phyloP scores from a whole-genome alignment of 64 coral and sea anemone genomes.

The Actinia tenebrosa region DNA sequence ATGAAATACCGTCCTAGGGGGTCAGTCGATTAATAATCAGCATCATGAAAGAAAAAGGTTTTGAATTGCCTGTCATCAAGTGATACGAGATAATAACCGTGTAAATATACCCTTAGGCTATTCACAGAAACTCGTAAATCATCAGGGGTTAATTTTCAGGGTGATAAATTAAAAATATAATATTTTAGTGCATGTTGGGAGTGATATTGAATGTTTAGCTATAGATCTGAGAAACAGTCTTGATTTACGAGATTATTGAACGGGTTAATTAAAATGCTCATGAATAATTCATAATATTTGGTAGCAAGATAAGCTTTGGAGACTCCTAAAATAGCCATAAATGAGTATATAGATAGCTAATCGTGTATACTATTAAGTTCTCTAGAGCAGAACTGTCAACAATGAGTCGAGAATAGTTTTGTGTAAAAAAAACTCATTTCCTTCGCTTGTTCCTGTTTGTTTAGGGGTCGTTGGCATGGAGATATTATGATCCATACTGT shows the following conservation, averaged over 20 bases:
- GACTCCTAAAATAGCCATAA: too few species aligned
- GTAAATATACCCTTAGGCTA: neutral
- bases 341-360: too few species aligned
- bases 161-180: neutral
- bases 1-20: neutral
- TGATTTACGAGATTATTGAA: too few species aligned
- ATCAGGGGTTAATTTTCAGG: neutral
- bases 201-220: neutral
- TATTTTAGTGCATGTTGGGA: neutral
- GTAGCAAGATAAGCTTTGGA: too few species aligned
- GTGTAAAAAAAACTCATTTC: neutral
- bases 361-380: too few species aligned
- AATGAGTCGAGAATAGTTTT: too few species aligned
- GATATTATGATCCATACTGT: constrained; percentile 99
- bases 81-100: neutral
- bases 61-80: neutral
- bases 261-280: too few species aligned
- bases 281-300: too few species aligned
- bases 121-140: neutral
- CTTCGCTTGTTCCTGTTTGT: neutral
- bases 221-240: too few species aligned
- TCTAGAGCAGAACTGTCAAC: too few species aligned
- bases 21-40: neutral
- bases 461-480: constrained; percentile 96
- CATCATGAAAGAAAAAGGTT: neutral